Evolutionary conservation across 2,888 invertebrate species (phyloP), one percentile per base, ranked within the genome.

Genomic region (Aporophyla nigra): DNA sequence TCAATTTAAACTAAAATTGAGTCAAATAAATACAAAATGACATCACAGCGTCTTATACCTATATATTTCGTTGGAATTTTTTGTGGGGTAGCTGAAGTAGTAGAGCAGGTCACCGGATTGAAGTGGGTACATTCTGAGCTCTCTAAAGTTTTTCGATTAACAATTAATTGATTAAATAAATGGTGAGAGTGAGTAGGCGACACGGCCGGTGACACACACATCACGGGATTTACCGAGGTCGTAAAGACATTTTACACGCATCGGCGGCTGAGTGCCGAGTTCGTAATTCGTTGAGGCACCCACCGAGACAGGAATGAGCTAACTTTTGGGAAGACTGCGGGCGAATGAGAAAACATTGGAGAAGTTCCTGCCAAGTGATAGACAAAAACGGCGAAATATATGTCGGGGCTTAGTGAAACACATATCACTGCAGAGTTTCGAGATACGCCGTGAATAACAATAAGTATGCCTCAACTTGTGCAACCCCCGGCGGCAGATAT

Each of bases 201-300:
- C 80, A 82, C 88, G 80, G 82, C 83, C 90, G 86, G 89, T 90
- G 91, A 90, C 89, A 90, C 91, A 92, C 91, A 92, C 91, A 91
- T 92, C 91, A 90, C 90, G 82, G 88, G 91, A 93, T 94, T 94
- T 93, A 94, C 90, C 91, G 86, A 89, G 90, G 92, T 93, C 93
- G 92, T 92, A 92, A 94, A 94, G 93, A 93, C 94, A 95, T 95
- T 95, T 95, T 94, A 94, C 93, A 95, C 95, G 95, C 95, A 96
- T 95, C 93, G 93, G 88, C 92, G 94, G 93, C 93, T 92, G 92
- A 94, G 93, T 93, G 92, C 92, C 90, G 93, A 93, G 93, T 94
- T 93, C 91, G 94, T 94, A 94, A 96, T 93, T 95, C 94, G 91
- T 83, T 87, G 91, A 92, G 90, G 93, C 94, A 93, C 93, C 93